phyloP scores from a whole-genome alignment of 2,797 vertebrate genomes.

The Melanotaenia pygmaea region DNA sequence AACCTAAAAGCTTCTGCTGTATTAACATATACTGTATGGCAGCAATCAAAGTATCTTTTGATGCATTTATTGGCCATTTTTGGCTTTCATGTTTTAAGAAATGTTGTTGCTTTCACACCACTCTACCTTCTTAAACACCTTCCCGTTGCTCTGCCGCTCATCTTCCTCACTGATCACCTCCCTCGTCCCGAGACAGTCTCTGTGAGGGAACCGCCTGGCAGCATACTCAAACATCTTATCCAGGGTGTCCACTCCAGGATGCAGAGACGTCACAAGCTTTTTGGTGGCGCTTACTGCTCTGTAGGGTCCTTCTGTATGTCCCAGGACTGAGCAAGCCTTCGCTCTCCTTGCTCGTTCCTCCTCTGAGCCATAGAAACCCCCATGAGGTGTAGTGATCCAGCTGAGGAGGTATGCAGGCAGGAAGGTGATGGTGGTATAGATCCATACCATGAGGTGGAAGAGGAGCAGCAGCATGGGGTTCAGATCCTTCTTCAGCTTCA shows the following conservation, averaged over 20 bases:
- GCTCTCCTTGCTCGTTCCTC: slow-evolving; percentile 83
- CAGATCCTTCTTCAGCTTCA: slow-evolving; percentile 92
- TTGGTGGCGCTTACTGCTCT: slow-evolving; percentile 85
- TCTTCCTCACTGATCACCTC: slow-evolving; percentile 93
- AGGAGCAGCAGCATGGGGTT: slow-evolving; percentile 88
- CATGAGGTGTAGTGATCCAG: slow-evolving; percentile 37
- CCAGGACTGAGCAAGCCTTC: slow-evolving; percentile 86
- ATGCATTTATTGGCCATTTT: too few species aligned
- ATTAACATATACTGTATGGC: too few species aligned
- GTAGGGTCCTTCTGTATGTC: slow-evolving; percentile 85
- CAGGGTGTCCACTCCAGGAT: slow-evolving; percentile 89
- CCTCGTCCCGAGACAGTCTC: slow-evolving; percentile 90
- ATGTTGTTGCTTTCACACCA: not conserved
- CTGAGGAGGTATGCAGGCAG: slow-evolving; percentile 87
- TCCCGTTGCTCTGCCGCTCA: slow-evolving; percentile 91
- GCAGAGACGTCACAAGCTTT: slow-evolving; percentile 82
- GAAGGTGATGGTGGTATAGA: slow-evolving; percentile 88
- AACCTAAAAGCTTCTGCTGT: too few species aligned
- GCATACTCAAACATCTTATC: slow-evolving; percentile 90
- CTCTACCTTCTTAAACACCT: slow-evolving; percentile 94
- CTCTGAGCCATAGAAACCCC: slow-evolving; percentile 77
- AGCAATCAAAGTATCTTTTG: too few species aligned
- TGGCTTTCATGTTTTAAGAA: too few species aligned
- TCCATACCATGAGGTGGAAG: slow-evolving; percentile 87
- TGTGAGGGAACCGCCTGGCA: slow-evolving; percentile 83